Conservation (phyloP, 2,888 invertebrate species). For the Pristionchus arcanus region DNA sequence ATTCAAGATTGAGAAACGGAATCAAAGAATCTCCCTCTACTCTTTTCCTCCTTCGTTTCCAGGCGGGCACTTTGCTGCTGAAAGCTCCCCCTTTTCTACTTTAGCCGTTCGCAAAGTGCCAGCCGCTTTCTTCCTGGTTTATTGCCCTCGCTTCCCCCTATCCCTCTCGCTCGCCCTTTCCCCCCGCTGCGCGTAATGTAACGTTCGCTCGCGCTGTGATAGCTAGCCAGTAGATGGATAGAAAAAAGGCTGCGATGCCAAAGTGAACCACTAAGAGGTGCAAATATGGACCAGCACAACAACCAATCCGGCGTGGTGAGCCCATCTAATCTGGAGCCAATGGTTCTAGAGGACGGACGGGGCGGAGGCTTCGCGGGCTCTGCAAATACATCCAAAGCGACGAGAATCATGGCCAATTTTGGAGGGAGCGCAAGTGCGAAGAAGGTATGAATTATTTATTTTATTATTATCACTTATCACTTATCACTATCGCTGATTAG, state of each 20-base stretch:
- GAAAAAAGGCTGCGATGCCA: not conserved
- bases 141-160: not conserved
- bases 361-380: not conserved
- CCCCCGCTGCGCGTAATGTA: not conserved
- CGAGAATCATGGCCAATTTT: not conserved
- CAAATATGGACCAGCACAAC: not conserved
- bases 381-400: not conserved
- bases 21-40: not conserved
- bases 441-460: not conserved
- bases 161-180: not conserved
- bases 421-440: not conserved
- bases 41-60: not conserved
- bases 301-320: not conserved
- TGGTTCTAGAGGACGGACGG: slow-evolving; percentile 19
- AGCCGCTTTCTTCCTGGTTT: not conserved
- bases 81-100: too few species aligned
- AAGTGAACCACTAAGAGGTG: not conserved
- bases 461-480: too few species aligned
- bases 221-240: not conserved
- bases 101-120: not conserved
- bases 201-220: not conserved
- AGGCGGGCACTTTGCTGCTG: not conserved
- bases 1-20: not conserved
- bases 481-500: too few species aligned
- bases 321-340: not conserved